Base-by-base conservation (phyloP, 2,797 vertebrate genomes). In the Lepidocolaptes lacrymiger region DNA sequence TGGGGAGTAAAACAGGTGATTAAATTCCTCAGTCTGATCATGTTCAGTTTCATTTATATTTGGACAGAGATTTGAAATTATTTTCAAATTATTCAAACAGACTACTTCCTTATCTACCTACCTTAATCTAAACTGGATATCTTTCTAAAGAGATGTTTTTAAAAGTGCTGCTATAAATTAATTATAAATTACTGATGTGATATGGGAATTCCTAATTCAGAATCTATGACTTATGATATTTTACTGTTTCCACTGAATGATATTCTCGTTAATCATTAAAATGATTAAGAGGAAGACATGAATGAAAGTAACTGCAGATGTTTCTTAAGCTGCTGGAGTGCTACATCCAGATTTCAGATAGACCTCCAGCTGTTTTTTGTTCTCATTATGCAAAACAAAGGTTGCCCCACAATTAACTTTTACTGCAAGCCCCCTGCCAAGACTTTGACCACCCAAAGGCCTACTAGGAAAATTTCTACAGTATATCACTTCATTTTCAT, bases 281-380 rank as follows among this genome's bases (percentile, higher is more conserved):
- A 48, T 80, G 64, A 88, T 74, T 93, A 87, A 85, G 75, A 77
- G 61, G 75, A 95, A 72, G 39, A 92, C 92, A 96, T 59, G 64
- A 93, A 75, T 62, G 68, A 80, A 92, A 96, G 78, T 92, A 55
- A 68, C 63, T 94, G 61, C 93, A 96, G 93, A 96, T 96, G 92
- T 22, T 74, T 75, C 68, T 67, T 52, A 67, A 79, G 56, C 85
- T 91, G 77, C 80, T 86, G 48, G 51, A 82, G 77, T 41, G 46
- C 76, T 46, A 62, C 34, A 88, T 89, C 46, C 78, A 78, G 43
- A 89, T 91, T 88, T 95, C 54, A 67, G 78, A 77, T 34, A 83
- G 87, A 55, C 46, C 49, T 89, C 89, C 92, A 77, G 55, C 89
- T 92, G 91, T 51, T 91, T 18, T 18, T 68, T 36, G 6, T 34